Conservation (phyloP, 1,140 invertebrate genomes). For the Sitophilus oryzae region DNA sequence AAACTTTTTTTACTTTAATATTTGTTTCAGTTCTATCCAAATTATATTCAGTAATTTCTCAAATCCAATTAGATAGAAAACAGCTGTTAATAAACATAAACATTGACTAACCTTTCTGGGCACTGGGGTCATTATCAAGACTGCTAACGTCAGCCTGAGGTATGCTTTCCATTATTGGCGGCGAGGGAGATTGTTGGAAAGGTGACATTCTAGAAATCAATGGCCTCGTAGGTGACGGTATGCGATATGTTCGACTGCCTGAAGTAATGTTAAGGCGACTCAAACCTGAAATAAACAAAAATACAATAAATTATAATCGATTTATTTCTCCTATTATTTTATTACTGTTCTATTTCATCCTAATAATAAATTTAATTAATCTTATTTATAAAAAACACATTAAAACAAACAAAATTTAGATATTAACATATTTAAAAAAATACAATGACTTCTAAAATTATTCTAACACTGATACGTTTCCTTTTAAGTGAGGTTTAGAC, state of each 20-base stretch:
- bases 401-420: no score
- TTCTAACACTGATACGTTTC: no score
- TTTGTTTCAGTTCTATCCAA: no score
- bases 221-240: conserved; percentile 74
- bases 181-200: conserved; percentile 55
- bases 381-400: no score
- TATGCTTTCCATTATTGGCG: conserved; percentile 42
- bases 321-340: no score
- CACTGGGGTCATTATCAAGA: conserved; percentile 49
- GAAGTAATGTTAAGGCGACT: conserved; percentile 75
- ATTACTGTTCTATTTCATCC: no score
- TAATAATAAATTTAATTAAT: no score
- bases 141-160: conserved; percentile 37
- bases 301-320: no score
- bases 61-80: background rate
- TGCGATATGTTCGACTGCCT: conserved; percentile 79
- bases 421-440: no score
- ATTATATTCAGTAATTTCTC: background rate
- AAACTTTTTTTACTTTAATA: no score
- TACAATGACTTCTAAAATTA: no score
- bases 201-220: conserved; percentile 59
- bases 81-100: background rate
- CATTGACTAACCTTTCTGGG: conserved; percentile 57
- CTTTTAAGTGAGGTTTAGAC: no score
- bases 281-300: conserved; percentile 47